Evolutionary conservation across 2,888 invertebrate genomes (phyloP).

Genomic region (Caenorhabditis afra): DNA sequence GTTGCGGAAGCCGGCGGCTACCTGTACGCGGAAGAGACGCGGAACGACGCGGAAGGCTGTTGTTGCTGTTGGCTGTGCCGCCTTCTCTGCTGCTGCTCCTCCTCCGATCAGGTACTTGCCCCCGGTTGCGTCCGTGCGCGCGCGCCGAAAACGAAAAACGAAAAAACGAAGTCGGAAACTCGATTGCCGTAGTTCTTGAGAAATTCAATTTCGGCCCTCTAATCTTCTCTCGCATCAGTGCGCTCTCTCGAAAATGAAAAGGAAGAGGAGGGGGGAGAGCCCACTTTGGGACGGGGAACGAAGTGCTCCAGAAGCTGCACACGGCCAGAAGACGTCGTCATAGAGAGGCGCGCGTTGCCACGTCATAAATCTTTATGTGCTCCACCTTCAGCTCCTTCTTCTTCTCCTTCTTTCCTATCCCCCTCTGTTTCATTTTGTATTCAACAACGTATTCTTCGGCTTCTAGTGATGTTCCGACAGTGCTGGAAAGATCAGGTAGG

Average conservation of each 20-base stretch:
- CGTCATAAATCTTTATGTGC: constrained; percentile 47
- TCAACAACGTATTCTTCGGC: constrained; percentile 2
- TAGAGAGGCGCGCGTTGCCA: constrained; percentile 28
- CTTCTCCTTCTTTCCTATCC: constrained; percentile 6
- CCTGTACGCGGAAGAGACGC: constrained; percentile 35
- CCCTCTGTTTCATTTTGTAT: constrained; percentile 1
- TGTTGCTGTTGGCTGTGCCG: constrained; percentile 52
- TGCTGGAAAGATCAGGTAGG: constrained; percentile 43
- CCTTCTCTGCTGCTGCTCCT: constrained; percentile 44
- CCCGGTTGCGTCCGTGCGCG: constrained; percentile 5
- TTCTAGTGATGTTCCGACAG: constrained; percentile 9
- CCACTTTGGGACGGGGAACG: constrained; percentile 3
- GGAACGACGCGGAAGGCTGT: constrained; percentile 24
- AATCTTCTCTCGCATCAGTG: constrained; percentile 52
- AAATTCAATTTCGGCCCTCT: constrained; percentile 55
- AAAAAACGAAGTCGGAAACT: constrained; percentile 25
- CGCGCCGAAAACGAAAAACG: constrained; percentile 18
- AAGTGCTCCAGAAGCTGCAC: not conserved
- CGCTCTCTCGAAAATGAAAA: constrained; percentile 29
- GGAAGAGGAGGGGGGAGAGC: too few species aligned
- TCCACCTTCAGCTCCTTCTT: not conserved
- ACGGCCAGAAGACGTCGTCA: constrained; percentile 1
- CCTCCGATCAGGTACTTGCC: constrained; percentile 19
- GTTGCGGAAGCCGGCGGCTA: constrained; percentile 4
- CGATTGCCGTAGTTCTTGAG: constrained; percentile 58